Conservation (phyloP, 2,797 vertebrate genomes). For the Mallotus villosus region DNA sequence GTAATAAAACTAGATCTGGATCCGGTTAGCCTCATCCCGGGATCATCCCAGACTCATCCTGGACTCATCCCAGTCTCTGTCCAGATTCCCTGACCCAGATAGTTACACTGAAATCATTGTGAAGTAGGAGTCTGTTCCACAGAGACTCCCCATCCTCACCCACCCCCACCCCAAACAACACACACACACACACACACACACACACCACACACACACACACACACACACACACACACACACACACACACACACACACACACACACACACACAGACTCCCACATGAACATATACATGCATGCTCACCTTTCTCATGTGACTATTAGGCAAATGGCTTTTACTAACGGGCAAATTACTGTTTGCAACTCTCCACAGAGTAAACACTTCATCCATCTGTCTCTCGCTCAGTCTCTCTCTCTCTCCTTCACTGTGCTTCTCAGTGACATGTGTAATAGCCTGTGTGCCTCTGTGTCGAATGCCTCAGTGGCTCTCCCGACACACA, state of each 20-base stretch:
- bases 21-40: neutral
- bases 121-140: neutral
- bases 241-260: conserved; percentile 16
- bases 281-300: conserved; percentile 5
- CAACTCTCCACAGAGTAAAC: neutral
- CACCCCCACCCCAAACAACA: no score
- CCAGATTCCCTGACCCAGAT: neutral
- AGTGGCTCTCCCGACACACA: conserved; percentile 40
- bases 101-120: neutral
- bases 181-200: neutral
- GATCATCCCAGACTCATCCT: neutral
- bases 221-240: neutral
- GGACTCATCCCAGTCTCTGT: neutral
- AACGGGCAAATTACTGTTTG: no score
- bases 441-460: conserved; percentile 7
- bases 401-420: conserved; percentile 25
- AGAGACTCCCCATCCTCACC: no score
- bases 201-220: conserved; percentile 9
- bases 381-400: neutral
- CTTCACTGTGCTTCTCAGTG: neutral
- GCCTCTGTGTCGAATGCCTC: conserved; percentile 36
- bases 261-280: conserved; percentile 10
- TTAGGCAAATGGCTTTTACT: no score
- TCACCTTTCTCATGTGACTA: neutral
- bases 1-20: conserved; percentile 41